phyloP scores from a whole-genome alignment of 2,797 vertebrate species.

The Ispidina picta region DNA sequence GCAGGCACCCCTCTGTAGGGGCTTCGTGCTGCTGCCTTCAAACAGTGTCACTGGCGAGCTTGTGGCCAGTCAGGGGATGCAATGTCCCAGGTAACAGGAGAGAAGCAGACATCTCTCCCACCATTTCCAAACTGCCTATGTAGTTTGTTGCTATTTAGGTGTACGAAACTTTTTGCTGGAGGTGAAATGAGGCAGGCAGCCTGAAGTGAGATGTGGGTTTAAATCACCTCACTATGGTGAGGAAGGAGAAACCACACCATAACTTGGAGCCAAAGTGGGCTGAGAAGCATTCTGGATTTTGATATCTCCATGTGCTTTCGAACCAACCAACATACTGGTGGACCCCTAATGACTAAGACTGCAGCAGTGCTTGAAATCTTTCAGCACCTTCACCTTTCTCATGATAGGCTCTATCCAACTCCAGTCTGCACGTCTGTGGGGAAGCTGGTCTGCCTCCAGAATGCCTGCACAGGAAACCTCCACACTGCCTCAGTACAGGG shows the following conservation, averaged over 20 bases:
- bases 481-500: neutral
- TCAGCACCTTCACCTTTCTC: neutral
- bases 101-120: rapidly evolving
- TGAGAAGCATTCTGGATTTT: neutral
- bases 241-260: neutral
- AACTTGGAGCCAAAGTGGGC: neutral
- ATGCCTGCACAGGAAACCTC: neutral
- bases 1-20: neutral
- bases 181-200: neutral
- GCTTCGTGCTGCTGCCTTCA: neutral
- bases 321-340: rapidly evolving
- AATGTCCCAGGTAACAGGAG: too few relatives aligned
- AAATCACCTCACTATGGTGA: rapidly evolving
- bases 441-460: neutral
- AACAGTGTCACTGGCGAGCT: neutral
- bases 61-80: rapidly evolving
- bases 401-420: neutral
- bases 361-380: neutral
- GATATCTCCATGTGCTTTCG: neutral
- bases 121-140: rapidly evolving
- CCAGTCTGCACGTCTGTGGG: neutral
- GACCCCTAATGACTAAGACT: rapidly evolving
- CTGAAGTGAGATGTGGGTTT: rapidly evolving
- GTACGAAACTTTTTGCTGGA: neutral
- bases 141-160: rapidly evolving